Conservation (phyloP, 2,113 vertebrate species). For the Ploceus nigricollis region DNA sequence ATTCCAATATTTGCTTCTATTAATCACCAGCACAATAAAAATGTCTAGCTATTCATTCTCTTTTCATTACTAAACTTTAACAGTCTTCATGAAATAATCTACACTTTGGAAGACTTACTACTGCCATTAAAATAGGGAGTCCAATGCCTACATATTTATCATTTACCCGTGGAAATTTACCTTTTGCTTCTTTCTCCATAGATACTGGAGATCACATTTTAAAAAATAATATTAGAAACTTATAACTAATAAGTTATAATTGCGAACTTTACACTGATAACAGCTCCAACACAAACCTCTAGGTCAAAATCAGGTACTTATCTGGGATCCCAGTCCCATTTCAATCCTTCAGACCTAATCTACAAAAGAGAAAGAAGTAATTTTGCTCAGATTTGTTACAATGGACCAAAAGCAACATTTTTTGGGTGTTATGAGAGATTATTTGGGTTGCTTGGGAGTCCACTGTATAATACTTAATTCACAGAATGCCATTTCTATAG, state of each 20-base stretch:
- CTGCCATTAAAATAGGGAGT: background rate
- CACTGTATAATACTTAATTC: background rate
- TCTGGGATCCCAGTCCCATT: background rate
- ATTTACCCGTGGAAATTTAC: background rate
- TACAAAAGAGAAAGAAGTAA: background rate
- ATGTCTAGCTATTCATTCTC: background rate
- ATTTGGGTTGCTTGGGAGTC: background rate
- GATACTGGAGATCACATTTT: background rate
- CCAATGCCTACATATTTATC: background rate
- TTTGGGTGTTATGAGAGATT: background rate
- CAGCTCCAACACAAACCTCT: background rate
- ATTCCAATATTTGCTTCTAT: background rate
- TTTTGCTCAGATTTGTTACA: background rate
- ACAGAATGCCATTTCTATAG: background rate
- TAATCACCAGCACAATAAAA: background rate
- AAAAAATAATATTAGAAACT: background rate
- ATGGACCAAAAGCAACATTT: background rate
- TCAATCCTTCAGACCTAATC: background rate
- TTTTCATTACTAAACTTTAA: background rate
- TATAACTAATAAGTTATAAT: background rate
- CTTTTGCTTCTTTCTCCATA: background rate
- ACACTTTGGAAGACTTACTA: background rate
- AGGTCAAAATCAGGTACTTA: background rate
- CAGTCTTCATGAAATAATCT: background rate
- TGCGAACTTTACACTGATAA: background rate